Base-by-base conservation (phyloP, 2,888 invertebrate species). In the Malthinus seriepunctatus region DNA sequence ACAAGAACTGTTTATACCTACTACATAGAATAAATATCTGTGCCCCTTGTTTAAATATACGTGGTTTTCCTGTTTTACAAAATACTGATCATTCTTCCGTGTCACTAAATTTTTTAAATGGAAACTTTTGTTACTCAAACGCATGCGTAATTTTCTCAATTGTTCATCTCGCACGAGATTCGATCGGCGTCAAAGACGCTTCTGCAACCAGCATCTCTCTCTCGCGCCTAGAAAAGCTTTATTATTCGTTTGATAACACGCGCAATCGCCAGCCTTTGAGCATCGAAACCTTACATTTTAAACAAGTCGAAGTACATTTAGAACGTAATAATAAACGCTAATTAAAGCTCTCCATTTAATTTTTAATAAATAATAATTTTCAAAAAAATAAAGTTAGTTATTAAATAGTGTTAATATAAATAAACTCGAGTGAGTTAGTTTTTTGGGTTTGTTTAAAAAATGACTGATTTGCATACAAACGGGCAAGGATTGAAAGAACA, bases 381-480 rank as follows among this genome's bases (percentile, higher is more conserved):
- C 45, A 45, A 32, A 51, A 56, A 51, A 42, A 42, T 44, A 39
- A 54, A 54, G 45, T 54, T 47, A 32, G 47, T 33, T 23, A 47
- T 54, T 23, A 23, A 23, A 23, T 3, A 23, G 23, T 23, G 23
- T 23, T 23, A 3, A 23, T 23, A 3, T 23, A 23, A 23, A 23
- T 23, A 23, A 23, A 23, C 23, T 23, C 3, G 23, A 23, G 23
- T 23, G 23, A 23, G 5, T 3, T 23, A 3, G 23, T 2, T 23
- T 2, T 5, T 23, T 23, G 23, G 23, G 2, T 23, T 23, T 23
- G 12, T 35, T 52, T 45, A 45, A 46, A 53, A 48, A 46, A 71
- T 71, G 71, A 69, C 71, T 46, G 71, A 71, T 48, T 63, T 71
- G 58, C 67, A 64, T 44, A 65, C 63, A 12, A 69, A 66, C 51